Conservation (phyloP, 2,888 invertebrate genomes). For the Dicyrtomina minuta region DNA sequence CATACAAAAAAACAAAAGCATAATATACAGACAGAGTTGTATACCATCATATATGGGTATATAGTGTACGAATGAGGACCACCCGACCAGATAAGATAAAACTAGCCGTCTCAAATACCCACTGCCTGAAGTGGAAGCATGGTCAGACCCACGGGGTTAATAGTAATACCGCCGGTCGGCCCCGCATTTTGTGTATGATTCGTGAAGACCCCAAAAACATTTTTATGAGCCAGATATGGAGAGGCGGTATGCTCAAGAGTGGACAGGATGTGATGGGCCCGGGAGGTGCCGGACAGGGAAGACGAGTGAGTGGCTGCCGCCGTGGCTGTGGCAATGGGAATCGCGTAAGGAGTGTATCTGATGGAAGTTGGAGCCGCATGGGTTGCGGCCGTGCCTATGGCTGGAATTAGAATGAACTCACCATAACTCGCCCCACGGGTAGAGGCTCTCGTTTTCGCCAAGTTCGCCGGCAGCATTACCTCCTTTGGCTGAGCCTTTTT, state of each 20-base stretch:
- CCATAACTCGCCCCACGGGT: conserved; percentile 90
- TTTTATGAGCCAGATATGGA: conserved; percentile 53
- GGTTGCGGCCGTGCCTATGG: conserved; percentile 53
- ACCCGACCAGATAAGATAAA: background rate
- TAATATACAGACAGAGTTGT: no score
- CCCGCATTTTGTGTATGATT: conserved; percentile 41
- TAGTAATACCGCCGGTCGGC: conserved; percentile 52
- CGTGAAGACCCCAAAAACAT: conserved; percentile 53
- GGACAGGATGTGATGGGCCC: conserved; percentile 66
- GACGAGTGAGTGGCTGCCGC: conserved; percentile 61
- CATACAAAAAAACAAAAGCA: no score
- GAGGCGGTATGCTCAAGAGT: conserved; percentile 58
- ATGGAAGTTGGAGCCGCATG: conserved; percentile 54
- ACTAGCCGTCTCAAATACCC: conserved; percentile 48
- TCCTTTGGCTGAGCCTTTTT: conserved; percentile 99
- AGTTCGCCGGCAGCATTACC: conserved; percentile 97
- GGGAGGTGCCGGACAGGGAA: conserved; percentile 60
- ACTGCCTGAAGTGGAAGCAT: conserved; percentile 54
- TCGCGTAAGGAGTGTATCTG: conserved; percentile 54
- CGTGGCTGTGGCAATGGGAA: conserved; percentile 56
- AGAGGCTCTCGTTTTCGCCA: conserved; percentile 92
- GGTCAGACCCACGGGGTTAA: conserved; percentile 53
- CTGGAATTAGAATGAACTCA: conserved; percentile 80
- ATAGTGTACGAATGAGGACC: background rate
- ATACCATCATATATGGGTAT: no score